These are phyloP conservation scores for Arctocebus calabarensis DNA, from an alignment of 2,797 vertebrate species.

Conservation along the genomic window DNA sequence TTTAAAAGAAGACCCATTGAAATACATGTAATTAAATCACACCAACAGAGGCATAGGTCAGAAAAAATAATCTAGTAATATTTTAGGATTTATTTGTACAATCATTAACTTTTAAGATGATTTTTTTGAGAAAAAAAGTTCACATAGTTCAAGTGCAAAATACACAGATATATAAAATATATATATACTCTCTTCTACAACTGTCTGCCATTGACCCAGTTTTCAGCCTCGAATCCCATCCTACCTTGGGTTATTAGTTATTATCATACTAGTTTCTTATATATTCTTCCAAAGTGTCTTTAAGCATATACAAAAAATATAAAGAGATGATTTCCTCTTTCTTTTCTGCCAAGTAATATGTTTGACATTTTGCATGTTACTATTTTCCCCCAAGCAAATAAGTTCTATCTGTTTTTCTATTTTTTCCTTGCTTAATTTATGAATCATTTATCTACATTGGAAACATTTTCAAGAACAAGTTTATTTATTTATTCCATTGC, in stretches of 20 bases:
- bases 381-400: not conserved
- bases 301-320: not conserved
- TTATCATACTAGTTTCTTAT: not conserved
- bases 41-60: not conserved
- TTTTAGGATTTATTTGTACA: not conserved
- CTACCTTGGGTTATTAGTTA: not conserved
- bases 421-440: not conserved
- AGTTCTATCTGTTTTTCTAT: not conserved
- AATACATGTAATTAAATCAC: not conserved
- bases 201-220: not conserved
- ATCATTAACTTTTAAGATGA: not conserved
- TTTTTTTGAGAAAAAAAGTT: conserved; percentile 21
- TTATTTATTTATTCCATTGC: not conserved
- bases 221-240: not conserved
- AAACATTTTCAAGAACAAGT: not conserved
- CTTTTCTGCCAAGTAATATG: not conserved
- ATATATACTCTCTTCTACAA: not conserved
- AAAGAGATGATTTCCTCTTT: not conserved
- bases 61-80: conserved; percentile 21
- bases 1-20: conserved; percentile 46
- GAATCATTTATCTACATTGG: not conserved
- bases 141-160: conserved; percentile 30
- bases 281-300: not conserved
- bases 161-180: not conserved
- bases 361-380: not conserved